Conservation (phyloP, 2,113 vertebrate species). For the Speoplatyrhinus poulsoni region DNA sequence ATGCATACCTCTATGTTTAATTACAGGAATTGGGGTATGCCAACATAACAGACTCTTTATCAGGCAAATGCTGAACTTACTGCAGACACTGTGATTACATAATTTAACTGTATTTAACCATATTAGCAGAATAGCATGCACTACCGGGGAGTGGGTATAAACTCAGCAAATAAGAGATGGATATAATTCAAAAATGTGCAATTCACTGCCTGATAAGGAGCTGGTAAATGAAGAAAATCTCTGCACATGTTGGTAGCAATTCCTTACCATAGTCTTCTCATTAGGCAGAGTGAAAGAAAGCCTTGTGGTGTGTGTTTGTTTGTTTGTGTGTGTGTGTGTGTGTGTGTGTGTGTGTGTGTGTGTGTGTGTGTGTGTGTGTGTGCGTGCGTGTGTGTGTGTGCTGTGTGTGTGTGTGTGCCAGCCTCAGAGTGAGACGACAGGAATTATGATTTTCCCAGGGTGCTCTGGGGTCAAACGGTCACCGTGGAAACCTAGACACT, state of each 20-base stretch:
- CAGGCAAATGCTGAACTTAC: conserved; percentile 48
- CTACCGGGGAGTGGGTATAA: conserved; percentile 34
- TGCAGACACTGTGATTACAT: conserved; percentile 60
- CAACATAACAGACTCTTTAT: conserved; percentile 63
- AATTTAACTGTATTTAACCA: conserved; percentile 71
- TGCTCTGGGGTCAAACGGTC: conserved; percentile 49
- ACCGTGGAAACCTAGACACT: conserved; percentile 1
- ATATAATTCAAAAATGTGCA: conserved; percentile 63
- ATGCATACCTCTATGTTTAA: conserved; percentile 67
- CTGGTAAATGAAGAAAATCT: conserved; percentile 36
- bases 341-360: conserved; percentile 35
- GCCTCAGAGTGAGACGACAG: conserved; percentile 50
- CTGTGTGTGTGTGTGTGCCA: conserved; percentile 27
- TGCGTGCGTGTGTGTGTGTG: no score
- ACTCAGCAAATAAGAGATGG: conserved; percentile 50
- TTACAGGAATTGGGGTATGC: conserved; percentile 64
- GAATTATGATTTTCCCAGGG: conserved; percentile 54
- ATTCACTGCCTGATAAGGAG: conserved; percentile 45
- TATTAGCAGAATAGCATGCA: conserved; percentile 59
- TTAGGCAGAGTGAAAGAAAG: conserved; percentile 64
- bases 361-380: not conserved
- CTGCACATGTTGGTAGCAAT: conserved; percentile 31
- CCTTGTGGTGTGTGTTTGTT: conserved; percentile 46
- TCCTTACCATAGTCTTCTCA: conserved; percentile 53
- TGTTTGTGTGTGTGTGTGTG: not conserved